Percentiles rank a stretch among this genome's conserved stretches.
These are phyloP conservation scores for Pristionchus entomophagus DNA, from an alignment of 2,888 invertebrate species.

Conservation along the genomic window DNA sequence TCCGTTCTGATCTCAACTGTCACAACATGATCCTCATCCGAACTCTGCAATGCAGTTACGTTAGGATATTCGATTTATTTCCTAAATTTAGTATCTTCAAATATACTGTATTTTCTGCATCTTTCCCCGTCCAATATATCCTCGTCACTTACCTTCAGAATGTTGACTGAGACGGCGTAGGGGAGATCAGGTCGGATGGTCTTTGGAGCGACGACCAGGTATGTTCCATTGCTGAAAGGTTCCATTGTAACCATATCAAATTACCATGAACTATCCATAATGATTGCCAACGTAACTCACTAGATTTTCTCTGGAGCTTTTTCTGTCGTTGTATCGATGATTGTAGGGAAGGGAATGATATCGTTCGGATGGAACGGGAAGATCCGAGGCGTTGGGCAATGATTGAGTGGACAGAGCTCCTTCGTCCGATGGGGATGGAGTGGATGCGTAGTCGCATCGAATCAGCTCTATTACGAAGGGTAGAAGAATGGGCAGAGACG, in stretches of 20 bases:
- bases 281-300: neutral
- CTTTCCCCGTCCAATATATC: too few relatives aligned
- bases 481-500: neutral
- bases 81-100: neutral
- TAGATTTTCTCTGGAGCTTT: neutral
- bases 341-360: too few relatives aligned
- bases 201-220: slow-evolving; percentile 75
- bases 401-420: too few relatives aligned
- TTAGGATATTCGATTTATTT: too few relatives aligned
- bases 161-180: slow-evolving; percentile 76
- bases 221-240: slow-evolving; percentile 69
- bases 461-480: neutral
- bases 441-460: neutral
- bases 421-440: neutral
- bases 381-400: neutral
- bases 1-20: slow-evolving; percentile 70
- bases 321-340: neutral
- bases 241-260: neutral
- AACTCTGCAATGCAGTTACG: too few relatives aligned
- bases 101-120: too few relatives aligned
- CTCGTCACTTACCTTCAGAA: slow-evolving; percentile 65
- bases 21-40: slow-evolving; percentile 72
- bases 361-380: too few relatives aligned
- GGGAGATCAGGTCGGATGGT: slow-evolving; percentile 76
- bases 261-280: neutral